Evolutionary conservation across 2,797 vertebrate species (phyloP).

Genomic region (Xerus rutilus): DNA sequence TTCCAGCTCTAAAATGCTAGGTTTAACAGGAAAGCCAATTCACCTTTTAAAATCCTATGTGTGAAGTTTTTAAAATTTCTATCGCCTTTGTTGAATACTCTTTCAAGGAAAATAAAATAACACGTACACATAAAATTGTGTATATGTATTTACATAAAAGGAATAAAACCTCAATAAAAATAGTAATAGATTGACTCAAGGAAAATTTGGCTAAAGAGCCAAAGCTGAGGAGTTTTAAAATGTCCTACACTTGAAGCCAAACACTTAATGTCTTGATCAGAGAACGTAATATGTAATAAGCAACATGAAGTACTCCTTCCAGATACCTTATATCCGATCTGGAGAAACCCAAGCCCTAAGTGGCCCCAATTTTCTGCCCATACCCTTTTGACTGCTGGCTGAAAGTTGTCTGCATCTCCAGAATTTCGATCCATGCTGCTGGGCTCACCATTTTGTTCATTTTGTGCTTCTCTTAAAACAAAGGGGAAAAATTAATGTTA

Average conservation of each 20-base stretch:
- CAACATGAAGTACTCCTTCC: background rate
- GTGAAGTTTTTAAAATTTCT: background rate
- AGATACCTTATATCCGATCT: background rate
- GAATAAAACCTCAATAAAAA: background rate
- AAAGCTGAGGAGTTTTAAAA: background rate
- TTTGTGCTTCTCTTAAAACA: constrained; percentile 93
- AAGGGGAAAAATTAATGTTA: constrained; percentile 78
- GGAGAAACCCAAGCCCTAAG: constrained; percentile 32
- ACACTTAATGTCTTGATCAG: background rate
- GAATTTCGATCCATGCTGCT: constrained; percentile 96
- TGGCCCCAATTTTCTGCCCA: constrained; percentile 8
- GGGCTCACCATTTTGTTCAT: constrained; percentile 95
- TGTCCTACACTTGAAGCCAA: background rate
- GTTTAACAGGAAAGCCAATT: constrained; percentile 53
- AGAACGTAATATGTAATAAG: constrained; percentile 47
- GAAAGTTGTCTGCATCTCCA: constrained; percentile 96
- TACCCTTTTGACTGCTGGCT: constrained; percentile 97
- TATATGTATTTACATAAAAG: background rate
- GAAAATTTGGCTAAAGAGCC: background rate
- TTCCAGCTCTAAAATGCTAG: constrained; percentile 30
- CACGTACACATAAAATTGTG: background rate
- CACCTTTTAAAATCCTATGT: constrained; percentile 28
- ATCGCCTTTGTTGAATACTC: background rate
- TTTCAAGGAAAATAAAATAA: constrained; percentile 27
- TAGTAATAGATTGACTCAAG: background rate